A percentile compares a stretch with the other conserved stretches of the same genome.
phyloP scores from a whole-genome alignment of 53 echinoderm and acorn worm species.

The Echinarachnius parma region DNA sequence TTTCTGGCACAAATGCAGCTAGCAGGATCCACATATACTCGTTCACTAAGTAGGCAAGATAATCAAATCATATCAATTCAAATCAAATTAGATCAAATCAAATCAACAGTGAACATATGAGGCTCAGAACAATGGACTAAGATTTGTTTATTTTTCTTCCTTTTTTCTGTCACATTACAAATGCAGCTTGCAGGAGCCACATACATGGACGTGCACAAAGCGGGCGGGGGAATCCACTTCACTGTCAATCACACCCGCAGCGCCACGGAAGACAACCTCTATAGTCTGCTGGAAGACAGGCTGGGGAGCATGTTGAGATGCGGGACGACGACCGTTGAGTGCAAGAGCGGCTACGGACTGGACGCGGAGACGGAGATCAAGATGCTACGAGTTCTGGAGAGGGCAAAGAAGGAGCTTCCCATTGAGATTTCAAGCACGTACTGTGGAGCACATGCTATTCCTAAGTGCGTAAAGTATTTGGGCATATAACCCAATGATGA shows the following conservation, averaged over 20 bases:
- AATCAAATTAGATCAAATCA: too few relatives aligned
- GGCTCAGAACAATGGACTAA: too few relatives aligned
- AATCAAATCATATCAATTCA: too few relatives aligned
- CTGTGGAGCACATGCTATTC: constrained; percentile 96
- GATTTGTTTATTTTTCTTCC: too few relatives aligned
- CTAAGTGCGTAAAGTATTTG: constrained; percentile 89
- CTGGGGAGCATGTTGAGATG: constrained; percentile 73
- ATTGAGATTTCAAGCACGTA: constrained; percentile 94
- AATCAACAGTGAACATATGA: too few relatives aligned
- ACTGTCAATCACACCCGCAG: constrained; percentile 81
- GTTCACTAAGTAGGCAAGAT: too few relatives aligned
- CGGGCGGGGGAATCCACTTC: constrained; percentile 95
- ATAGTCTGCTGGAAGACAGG: constrained; percentile 56
- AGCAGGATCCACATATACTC: too few relatives aligned
- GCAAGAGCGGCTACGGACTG: constrained; percentile 96
- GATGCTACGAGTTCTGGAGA: constrained; percentile 83
- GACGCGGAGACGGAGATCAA: constrained; percentile 85
- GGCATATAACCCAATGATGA: too few relatives aligned
- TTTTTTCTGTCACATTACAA: too few relatives aligned
- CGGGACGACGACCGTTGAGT: constrained; percentile 92
- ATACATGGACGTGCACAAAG: constrained; percentile 95
- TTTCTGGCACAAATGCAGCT: too few relatives aligned
- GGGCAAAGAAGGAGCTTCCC: constrained; percentile 74
- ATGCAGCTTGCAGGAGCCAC: constrained; percentile 85
- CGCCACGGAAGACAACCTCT: constrained; percentile 77